Conservation (phyloP, 2,888 invertebrate species). For the Pomacea canaliculata region DNA sequence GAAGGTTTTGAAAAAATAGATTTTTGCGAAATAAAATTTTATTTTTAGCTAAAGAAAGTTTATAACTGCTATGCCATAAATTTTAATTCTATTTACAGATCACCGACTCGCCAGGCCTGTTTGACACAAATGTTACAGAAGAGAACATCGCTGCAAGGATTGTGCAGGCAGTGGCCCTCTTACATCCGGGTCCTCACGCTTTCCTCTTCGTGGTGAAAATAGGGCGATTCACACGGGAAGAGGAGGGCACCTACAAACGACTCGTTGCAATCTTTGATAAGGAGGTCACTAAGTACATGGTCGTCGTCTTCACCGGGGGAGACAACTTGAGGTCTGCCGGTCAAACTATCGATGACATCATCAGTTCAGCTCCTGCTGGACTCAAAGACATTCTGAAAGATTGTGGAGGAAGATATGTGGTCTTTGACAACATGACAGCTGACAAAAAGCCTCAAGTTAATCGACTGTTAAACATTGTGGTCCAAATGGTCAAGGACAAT, state of each 20-base stretch:
- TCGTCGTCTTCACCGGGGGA: no score
- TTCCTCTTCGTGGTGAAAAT: slow-evolving; percentile 14
- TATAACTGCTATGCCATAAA: no score
- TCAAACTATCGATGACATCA: no score
- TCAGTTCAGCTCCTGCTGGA: no score
- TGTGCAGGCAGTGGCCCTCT: slow-evolving; percentile 17
- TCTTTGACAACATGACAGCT: slow-evolving; percentile 5
- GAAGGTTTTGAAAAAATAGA: no score
- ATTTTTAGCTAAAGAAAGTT: no score
- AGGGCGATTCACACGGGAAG: slow-evolving; percentile 11
- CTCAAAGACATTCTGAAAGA: no score
- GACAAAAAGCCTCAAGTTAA: neutral
- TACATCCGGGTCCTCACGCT: slow-evolving; percentile 21
- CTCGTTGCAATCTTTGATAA: neutral
- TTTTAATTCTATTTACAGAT: no score
- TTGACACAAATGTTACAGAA: slow-evolving; percentile 4
- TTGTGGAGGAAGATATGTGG: no score
- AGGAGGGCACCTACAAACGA: slow-evolving; percentile 2
- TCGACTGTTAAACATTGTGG: neutral
- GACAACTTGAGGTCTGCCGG: no score
- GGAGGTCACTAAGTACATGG: no score
- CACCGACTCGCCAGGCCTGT: slow-evolving; percentile 17
- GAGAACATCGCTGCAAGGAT: neutral
- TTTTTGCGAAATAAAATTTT: no score
- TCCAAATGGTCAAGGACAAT: neutral